These are phyloP conservation scores for Pachypanchax playfairii DNA, from an alignment of 2,113 vertebrate genomes.

Conservation along the genomic window DNA sequence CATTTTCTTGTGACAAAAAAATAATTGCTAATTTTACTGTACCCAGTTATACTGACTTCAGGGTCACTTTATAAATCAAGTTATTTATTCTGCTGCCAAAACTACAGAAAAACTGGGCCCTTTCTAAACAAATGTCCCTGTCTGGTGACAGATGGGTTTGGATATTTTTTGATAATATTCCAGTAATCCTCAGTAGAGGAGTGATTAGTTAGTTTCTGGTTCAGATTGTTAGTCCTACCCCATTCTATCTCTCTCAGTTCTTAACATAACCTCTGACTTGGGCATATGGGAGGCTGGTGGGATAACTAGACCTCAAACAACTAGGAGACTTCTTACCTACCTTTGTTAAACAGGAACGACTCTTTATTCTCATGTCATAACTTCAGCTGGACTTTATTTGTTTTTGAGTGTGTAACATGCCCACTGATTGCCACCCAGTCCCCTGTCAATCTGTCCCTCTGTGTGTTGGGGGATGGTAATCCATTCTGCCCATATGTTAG, in stretches of 20 bases:
- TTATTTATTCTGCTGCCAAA: conserved; percentile 22
- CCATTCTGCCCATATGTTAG: conserved; percentile 72
- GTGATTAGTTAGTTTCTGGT: conserved; percentile 50
- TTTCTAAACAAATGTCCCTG: conserved; percentile 32
- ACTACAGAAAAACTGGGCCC: conserved; percentile 11
- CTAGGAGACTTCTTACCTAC: conserved; percentile 6
- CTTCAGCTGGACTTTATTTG: conserved; percentile 14
- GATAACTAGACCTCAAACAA: conserved; percentile 20
- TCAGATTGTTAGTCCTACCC: conserved; percentile 8
- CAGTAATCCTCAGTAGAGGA: conserved; percentile 36
- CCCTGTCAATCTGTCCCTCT: conserved; percentile 26
- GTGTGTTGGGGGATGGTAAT: conserved; percentile 68
- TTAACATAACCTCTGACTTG: conserved; percentile 21
- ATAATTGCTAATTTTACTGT: not conserved
- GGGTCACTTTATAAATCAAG: conserved; percentile 5
- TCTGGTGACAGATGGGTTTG: conserved; percentile 49
- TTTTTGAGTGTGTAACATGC: conserved; percentile 25
- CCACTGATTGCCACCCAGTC: conserved; percentile 36
- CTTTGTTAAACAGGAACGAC: no score
- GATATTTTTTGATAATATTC: conserved; percentile 32
- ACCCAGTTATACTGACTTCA: conserved; percentile 3
- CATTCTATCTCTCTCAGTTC: not conserved
- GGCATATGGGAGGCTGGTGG: conserved; percentile 26
- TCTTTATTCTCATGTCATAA: not conserved
- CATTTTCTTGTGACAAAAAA: conserved; percentile 22